A percentile compares a stretch with the other conserved stretches of the same genome.
Conservation (phyloP, 2,888 invertebrate genomes). For the Scaptomyza flava region DNA sequence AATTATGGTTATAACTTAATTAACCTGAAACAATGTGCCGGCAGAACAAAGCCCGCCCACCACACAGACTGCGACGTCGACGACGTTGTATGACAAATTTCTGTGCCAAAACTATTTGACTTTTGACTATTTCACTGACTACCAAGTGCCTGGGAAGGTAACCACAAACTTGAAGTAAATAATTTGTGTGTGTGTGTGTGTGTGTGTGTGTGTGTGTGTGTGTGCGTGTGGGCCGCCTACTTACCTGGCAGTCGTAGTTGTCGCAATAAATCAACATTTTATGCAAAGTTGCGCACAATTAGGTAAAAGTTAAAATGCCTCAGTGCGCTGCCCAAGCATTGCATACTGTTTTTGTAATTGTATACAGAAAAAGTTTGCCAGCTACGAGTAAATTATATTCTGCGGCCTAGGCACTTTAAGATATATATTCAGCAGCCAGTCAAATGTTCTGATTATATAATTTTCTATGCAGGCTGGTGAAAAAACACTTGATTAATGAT, state of each 20-base stretch:
- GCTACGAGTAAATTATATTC: slow-evolving; percentile 24
- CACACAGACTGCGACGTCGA: slow-evolving; percentile 13
- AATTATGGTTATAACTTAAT: slow-evolving; percentile 81
- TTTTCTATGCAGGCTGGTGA: not conserved
- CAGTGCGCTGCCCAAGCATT: slow-evolving; percentile 36
- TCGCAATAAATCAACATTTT: slow-evolving; percentile 82
- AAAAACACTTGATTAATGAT: not conserved
- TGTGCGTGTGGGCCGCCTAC: slow-evolving; percentile 35
- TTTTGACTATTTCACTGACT: slow-evolving; percentile 69
- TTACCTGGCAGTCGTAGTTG: slow-evolving; percentile 52
- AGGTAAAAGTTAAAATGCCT: slow-evolving; percentile 74
- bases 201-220: slow-evolving; percentile 43
- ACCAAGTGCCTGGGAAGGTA: slow-evolving; percentile 4
- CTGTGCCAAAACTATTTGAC: slow-evolving; percentile 81
- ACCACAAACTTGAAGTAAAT: slow-evolving; percentile 29
- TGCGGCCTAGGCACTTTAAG: slow-evolving; percentile 3
- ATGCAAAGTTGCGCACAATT: slow-evolving; percentile 82
- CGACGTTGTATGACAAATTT: slow-evolving; percentile 79
- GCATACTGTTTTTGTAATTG: slow-evolving; percentile 4
- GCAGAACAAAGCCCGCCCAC: slow-evolving; percentile 44
- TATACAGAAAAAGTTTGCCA: slow-evolving; percentile 21
- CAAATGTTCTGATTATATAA: not conserved
- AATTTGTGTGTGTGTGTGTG: slow-evolving; percentile 46
- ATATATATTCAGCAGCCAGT: not conserved
- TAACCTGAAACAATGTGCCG: slow-evolving; percentile 79